phyloP scores from a whole-genome alignment of 2,888 invertebrate genomes.

The Tricholauxania praeusta region DNA sequence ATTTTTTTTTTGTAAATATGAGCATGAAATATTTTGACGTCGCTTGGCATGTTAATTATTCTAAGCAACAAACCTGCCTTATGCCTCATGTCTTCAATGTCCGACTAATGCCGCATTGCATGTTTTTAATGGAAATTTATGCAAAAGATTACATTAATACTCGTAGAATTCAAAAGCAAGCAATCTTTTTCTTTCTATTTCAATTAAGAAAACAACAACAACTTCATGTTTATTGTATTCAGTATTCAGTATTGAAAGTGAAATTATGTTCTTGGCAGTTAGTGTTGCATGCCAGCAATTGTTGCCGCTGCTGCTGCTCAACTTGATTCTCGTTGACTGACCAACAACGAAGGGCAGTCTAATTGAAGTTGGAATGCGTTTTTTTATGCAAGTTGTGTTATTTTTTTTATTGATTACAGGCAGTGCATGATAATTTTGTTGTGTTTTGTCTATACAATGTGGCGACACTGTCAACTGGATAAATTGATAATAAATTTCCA shows the following conservation, averaged over 20 bases:
- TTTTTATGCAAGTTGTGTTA: background rate
- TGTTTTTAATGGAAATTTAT: conserved; percentile 6
- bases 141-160: background rate
- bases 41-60: background rate
- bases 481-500: background rate
- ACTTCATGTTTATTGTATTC: background rate
- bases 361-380: background rate
- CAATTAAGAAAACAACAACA: too few species aligned
- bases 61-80: conserved; percentile 2
- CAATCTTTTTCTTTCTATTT: too few species aligned
- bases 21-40: too few species aligned
- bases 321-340: conserved; percentile 17
- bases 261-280: conserved; percentile 8
- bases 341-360: background rate
- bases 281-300: too few species aligned
- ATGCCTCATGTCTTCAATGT: background rate
- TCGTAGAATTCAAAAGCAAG: too few species aligned
- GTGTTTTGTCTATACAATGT: background rate
- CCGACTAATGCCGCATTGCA: background rate
- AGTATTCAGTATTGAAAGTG: conserved; percentile 12
- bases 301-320: background rate
- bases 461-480: background rate
- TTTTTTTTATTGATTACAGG: conserved; percentile 26
- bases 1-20: too few species aligned
- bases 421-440: conserved; percentile 7